Evolutionary conservation across 2,888 invertebrate species (phyloP).

Genomic region (Oscheius sp.): DNA sequence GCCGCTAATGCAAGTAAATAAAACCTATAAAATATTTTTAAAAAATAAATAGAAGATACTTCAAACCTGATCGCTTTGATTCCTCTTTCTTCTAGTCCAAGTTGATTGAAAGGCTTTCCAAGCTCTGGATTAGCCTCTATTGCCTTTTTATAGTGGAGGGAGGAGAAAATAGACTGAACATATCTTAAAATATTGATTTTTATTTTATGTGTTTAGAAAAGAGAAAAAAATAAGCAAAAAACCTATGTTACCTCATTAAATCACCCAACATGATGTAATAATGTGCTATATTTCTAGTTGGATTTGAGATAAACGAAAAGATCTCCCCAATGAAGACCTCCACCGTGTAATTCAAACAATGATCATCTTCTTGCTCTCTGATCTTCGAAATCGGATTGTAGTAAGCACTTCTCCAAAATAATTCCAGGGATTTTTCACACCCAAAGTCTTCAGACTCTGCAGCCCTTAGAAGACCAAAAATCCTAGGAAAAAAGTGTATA

Average conservation of each 20-base stretch:
- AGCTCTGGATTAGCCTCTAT: conserved; percentile 26
- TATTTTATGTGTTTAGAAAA: neutral
- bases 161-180: neutral
- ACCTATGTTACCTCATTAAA: conserved; percentile 20
- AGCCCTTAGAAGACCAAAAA: conserved; percentile 7
- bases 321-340: conserved; percentile 28
- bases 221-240: neutral
- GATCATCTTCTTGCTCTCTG: neutral
- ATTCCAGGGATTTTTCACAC: conserved; percentile 12
- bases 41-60: neutral
- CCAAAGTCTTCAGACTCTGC: conserved; percentile 14
- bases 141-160: conserved; percentile 16
- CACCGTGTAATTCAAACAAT: conserved; percentile 13
- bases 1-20: conserved; percentile 8
- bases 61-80: conserved; percentile 24
- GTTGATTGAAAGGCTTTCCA: conserved; percentile 31
- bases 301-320: neutral
- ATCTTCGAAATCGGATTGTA: conserved; percentile 19
- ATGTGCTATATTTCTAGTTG: conserved; percentile 14
- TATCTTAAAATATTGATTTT: conserved; percentile 7
- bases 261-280: conserved; percentile 31
- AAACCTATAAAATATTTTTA: conserved; percentile 12
- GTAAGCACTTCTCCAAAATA: conserved; percentile 32
- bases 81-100: conserved; percentile 19
- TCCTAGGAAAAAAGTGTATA: neutral